phyloP scores from a whole-genome alignment of 2,113 vertebrate genomes.

The Myotis lucifugus region DNA sequence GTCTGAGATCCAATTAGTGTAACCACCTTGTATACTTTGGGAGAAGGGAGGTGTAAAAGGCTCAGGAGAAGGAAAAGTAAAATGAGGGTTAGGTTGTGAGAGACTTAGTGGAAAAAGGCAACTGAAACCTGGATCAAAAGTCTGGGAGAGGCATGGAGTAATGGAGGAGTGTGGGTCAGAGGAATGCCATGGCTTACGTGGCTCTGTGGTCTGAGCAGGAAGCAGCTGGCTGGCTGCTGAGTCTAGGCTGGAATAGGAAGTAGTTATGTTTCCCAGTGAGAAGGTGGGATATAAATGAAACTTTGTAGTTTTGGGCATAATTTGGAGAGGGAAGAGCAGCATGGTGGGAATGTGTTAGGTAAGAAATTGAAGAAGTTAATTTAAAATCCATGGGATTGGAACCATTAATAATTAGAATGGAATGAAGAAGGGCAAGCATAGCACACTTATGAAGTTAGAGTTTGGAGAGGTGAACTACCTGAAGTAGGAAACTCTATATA shows the following conservation, averaged over 20 bases:
- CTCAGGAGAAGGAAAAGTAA: not conserved
- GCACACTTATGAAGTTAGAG: not conserved
- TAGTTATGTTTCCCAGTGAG: not conserved
- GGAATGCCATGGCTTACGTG: not conserved
- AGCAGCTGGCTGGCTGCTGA: not conserved
- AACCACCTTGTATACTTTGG: not conserved
- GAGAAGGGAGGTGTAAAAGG: not conserved
- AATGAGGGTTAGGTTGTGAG: not conserved
- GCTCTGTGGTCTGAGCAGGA: not conserved
- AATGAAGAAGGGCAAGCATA: not conserved
- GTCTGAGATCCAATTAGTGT: not conserved
- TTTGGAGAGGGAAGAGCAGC: not conserved
- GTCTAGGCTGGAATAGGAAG: not conserved
- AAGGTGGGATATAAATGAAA: not conserved
- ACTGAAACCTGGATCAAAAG: not conserved
- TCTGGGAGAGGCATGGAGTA: not conserved
- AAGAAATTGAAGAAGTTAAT: not conserved
- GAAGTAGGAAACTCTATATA: too few species aligned
- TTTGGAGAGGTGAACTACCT: not conserved
- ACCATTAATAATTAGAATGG: not conserved
- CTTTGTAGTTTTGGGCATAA: not conserved
- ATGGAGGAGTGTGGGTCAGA: not conserved
- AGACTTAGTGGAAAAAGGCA: not conserved
- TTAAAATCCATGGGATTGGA: not conserved
- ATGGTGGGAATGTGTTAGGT: not conserved